These are phyloP conservation scores for Gephyroberyx darwinii DNA, from an alignment of 2,797 vertebrate species.

Conservation along the genomic window DNA sequence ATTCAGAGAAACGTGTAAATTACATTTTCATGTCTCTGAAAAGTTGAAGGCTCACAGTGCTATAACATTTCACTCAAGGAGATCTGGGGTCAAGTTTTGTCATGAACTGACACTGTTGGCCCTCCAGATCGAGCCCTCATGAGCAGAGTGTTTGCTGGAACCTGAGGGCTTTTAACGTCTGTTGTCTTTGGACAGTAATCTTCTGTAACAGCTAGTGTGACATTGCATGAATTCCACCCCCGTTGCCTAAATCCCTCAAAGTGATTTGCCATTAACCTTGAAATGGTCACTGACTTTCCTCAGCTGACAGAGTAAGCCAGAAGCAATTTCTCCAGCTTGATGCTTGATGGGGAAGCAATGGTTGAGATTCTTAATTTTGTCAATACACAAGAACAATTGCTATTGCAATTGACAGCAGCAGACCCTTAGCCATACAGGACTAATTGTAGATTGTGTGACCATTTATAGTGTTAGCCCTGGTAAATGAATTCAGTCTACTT, in stretches of 20 bases:
- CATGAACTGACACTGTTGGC: slow-evolving; percentile 26
- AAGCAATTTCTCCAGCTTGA: slow-evolving; percentile 47
- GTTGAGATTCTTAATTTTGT: slow-evolving; percentile 54
- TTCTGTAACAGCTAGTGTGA: slow-evolving; percentile 61
- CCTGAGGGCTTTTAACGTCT: slow-evolving; percentile 40
- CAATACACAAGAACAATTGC: slow-evolving; percentile 54
- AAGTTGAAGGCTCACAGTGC: slow-evolving; percentile 22
- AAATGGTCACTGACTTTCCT: slow-evolving; percentile 65
- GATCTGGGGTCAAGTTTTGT: slow-evolving; percentile 43
- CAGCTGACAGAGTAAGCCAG: slow-evolving; percentile 49
- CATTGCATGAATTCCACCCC: slow-evolving; percentile 49
- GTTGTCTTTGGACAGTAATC: slow-evolving; percentile 62
- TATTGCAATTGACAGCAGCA: slow-evolving; percentile 36
- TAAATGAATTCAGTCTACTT: neutral
- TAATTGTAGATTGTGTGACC: neutral
- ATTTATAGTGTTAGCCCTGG: neutral
- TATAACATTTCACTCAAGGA: slow-evolving; percentile 53
- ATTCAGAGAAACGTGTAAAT: slow-evolving; percentile 31
- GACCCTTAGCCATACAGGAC: neutral
- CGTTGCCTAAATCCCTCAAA: slow-evolving; percentile 65
- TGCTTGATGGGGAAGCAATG: slow-evolving; percentile 68
- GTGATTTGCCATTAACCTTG: slow-evolving; percentile 79
- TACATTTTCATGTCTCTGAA: slow-evolving; percentile 31
- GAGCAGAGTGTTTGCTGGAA: slow-evolving; percentile 41
- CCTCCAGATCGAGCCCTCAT: slow-evolving; percentile 29